phyloP scores from a whole-genome alignment of 64 coral and sea anemone genomes.

The Orbicella faveolata region DNA sequence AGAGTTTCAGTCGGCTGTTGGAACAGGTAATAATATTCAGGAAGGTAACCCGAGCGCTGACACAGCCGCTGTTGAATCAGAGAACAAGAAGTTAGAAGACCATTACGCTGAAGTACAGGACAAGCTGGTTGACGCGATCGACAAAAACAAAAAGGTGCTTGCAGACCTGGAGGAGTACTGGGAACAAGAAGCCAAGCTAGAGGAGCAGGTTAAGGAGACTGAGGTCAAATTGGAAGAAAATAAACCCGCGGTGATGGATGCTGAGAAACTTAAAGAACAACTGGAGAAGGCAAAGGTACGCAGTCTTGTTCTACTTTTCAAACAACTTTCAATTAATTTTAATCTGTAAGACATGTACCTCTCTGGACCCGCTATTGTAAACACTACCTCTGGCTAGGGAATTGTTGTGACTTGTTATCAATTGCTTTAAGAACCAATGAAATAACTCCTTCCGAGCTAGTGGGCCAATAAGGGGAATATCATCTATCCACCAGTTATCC shows the following conservation, averaged over 20 bases:
- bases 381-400: too few species aligned
- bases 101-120: conserved; percentile 42
- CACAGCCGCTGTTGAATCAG: conserved; percentile 58
- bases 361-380: too few species aligned
- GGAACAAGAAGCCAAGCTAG: conserved; percentile 64
- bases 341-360: too few species aligned
- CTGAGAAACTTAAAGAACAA: conserved; percentile 75
- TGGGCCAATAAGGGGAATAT: too few species aligned
- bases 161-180: conserved; percentile 65
- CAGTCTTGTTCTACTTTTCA: background rate
- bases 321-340: background rate
- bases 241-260: conserved; percentile 72
- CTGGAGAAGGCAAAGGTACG: conserved; percentile 84
- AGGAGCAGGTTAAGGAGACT: conserved; percentile 51
- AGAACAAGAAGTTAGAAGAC: conserved; percentile 64
- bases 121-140: conserved; percentile 46
- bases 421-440: too few species aligned
- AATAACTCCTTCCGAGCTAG: too few species aligned
- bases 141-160: conserved; percentile 59
- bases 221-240: conserved; percentile 60
- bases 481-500: too few species aligned
- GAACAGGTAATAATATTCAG: conserved; percentile 61
- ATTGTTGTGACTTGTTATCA: too few species aligned
- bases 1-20: conserved; percentile 33
- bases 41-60: conserved; percentile 56